Percentiles rank a stretch among this genome's conserved stretches.
These are phyloP conservation scores for Camelus dromedarius DNA, from an alignment of 2,113 vertebrate genomes.

Conservation along the genomic window DNA sequence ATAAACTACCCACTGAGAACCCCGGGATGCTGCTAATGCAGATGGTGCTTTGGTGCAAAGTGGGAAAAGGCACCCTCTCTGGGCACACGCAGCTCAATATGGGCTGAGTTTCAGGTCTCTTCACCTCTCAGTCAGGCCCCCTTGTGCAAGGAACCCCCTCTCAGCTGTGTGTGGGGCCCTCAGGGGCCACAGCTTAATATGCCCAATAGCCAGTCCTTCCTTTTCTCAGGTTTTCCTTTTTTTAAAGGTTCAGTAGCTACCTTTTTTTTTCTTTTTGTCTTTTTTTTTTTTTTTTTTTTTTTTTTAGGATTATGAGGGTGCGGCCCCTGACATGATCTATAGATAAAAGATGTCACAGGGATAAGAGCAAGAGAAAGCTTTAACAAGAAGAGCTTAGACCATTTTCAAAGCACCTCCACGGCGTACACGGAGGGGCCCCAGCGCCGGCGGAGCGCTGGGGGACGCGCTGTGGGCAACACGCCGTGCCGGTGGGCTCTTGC, in stretches of 20 bases:
- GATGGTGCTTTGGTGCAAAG: background rate
- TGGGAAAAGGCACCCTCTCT: background rate
- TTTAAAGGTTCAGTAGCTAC: slow-evolving; percentile 34
- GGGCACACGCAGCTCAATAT: accelerated
- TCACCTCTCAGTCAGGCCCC: background rate
- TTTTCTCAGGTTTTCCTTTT: background rate
- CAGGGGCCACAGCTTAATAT: background rate
- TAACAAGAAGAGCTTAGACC: slow-evolving; percentile 53
- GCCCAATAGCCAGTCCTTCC: slow-evolving; percentile 54
- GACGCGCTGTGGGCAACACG: slow-evolving; percentile 44
- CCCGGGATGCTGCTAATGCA: background rate
- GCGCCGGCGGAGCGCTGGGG: background rate
- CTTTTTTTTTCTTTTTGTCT: slow-evolving; percentile 49
- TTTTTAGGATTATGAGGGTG: slow-evolving; percentile 52
- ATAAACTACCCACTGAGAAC: background rate
- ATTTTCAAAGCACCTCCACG: slow-evolving; percentile 62
- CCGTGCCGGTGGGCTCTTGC: slow-evolving; percentile 65
- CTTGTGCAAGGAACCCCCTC: accelerated
- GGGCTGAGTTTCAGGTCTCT: background rate
- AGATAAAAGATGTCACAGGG: slow-evolving; percentile 71
- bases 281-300: slow-evolving; percentile 43
- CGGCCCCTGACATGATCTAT: slow-evolving; percentile 44
- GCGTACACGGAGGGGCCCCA: background rate
- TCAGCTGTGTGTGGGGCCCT: background rate
- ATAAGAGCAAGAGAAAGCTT: slow-evolving; percentile 72